phyloP scores from a whole-genome alignment of 1,140 invertebrate species.

The Coenobita brevimanus region DNA sequence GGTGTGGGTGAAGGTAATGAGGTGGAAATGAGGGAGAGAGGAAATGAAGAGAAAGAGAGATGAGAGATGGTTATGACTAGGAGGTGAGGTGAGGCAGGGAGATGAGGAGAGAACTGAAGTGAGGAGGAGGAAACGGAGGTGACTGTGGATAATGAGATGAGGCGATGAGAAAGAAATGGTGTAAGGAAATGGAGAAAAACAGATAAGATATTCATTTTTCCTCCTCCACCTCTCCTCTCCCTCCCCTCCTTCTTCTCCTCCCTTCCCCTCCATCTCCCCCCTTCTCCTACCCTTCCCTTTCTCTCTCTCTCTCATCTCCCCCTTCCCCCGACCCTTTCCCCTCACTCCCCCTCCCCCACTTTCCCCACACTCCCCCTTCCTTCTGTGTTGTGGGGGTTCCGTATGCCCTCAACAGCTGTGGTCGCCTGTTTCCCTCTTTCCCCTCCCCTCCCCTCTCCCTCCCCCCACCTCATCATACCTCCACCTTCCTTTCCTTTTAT shows the following conservation, averaged over 20 bases:
- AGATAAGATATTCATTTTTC: neutral
- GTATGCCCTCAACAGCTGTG: no score
- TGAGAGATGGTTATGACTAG: neutral
- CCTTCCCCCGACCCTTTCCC: constrained; percentile 3
- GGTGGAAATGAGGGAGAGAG: neutral
- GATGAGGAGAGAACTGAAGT: neutral
- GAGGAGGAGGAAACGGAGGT: neutral
- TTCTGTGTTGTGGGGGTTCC: no score
- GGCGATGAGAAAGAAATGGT: neutral
- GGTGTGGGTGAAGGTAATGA: no score
- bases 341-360: neutral
- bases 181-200: neutral
- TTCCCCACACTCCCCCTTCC: neutral
- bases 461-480: no score
- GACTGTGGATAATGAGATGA: neutral
- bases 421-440: no score
- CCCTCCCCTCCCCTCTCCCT: no score
- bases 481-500: no score
- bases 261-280: neutral
- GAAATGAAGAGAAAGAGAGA: neutral
- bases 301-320: constrained; percentile 21
- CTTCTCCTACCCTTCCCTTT: neutral
- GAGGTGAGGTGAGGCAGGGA: neutral
- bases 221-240: neutral
- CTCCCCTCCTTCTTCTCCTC: constrained; percentile 10